Percentiles rank a stretch among this genome's conserved stretches.
phyloP scores from a whole-genome alignment of 2,113 vertebrate species.

The Leucosticte australis region DNA sequence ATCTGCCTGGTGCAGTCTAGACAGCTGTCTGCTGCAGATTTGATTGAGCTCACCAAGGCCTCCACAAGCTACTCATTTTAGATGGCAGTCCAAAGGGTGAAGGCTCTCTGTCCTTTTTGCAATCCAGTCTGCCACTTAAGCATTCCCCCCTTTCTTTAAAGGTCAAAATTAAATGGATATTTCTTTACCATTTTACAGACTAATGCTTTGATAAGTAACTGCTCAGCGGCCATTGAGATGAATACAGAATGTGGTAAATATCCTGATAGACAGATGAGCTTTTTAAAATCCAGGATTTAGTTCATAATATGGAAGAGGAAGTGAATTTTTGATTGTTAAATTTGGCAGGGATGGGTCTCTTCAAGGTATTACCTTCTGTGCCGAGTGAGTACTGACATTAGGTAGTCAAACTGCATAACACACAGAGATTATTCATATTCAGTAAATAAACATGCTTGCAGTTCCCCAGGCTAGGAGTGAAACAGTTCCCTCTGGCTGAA shows the following conservation, averaged over 20 bases:
- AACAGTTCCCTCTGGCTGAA: background rate
- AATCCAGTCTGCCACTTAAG: background rate
- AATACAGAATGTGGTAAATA: background rate
- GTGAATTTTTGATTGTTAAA: background rate
- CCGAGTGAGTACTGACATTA: background rate
- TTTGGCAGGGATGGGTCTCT: background rate
- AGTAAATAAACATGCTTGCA: constrained; percentile 22
- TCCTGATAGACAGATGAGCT: background rate
- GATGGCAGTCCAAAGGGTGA: background rate
- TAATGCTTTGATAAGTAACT: background rate
- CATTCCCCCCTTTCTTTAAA: background rate
- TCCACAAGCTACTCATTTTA: background rate
- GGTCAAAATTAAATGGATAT: constrained; percentile 26
- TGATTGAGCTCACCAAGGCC: background rate
- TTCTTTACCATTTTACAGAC: background rate
- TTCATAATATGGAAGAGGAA: background rate
- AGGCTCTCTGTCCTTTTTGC: background rate
- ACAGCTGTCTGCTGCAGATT: background rate
- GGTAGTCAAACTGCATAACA: constrained; percentile 8
- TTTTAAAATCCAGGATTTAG: background rate
- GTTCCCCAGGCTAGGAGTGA: background rate
- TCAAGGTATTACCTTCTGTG: background rate
- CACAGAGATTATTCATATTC: constrained; percentile 36
- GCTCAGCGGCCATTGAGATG: background rate
- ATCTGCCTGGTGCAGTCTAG: background rate